A percentile compares a stretch with the other conserved stretches of the same genome.
Evolutionary conservation across 2,113 vertebrate genomes (phyloP).

Genomic region (Dasyurus viverrinus): DNA sequence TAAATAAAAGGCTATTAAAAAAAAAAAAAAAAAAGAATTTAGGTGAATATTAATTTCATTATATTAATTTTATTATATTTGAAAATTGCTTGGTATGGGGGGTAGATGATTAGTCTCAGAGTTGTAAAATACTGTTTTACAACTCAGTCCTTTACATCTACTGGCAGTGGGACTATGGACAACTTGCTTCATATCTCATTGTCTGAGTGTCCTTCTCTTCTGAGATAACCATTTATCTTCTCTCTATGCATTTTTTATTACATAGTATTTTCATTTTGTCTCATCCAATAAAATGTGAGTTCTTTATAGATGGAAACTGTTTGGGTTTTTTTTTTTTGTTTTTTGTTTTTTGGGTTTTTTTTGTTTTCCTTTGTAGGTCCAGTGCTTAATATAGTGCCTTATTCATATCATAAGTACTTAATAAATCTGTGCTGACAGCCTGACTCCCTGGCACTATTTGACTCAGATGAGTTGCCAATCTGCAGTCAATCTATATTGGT

Average conservation of each 20-base stretch:
- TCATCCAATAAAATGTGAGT: not conserved
- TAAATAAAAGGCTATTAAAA: too few species aligned
- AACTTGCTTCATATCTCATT: not conserved
- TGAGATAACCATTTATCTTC: not conserved
- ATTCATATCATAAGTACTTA: not conserved
- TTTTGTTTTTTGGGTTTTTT: too few species aligned
- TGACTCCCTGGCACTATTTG: not conserved
- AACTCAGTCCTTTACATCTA: not conserved
- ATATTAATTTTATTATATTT: not conserved
- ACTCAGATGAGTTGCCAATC: not conserved
- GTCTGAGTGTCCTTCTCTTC: not conserved
- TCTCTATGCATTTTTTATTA: not conserved
- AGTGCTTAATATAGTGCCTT: not conserved
- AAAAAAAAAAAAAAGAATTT: not conserved
- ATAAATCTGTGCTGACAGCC: not conserved
- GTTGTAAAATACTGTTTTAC: not conserved
- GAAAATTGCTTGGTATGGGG: not conserved
- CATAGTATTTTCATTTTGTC: not conserved
- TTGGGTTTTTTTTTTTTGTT: not conserved
- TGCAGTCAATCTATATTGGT: not conserved
- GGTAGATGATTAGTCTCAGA: not conserved
- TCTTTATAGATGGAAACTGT: not conserved
- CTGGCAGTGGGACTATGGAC: not conserved
- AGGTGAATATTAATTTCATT: not conserved
- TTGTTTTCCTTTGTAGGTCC: not conserved